A percentile compares a stretch with the other conserved stretches of the same genome.
Evolutionary conservation across 2,113 vertebrate genomes (phyloP).

Genomic region (Nyctereutes procyonoides): DNA sequence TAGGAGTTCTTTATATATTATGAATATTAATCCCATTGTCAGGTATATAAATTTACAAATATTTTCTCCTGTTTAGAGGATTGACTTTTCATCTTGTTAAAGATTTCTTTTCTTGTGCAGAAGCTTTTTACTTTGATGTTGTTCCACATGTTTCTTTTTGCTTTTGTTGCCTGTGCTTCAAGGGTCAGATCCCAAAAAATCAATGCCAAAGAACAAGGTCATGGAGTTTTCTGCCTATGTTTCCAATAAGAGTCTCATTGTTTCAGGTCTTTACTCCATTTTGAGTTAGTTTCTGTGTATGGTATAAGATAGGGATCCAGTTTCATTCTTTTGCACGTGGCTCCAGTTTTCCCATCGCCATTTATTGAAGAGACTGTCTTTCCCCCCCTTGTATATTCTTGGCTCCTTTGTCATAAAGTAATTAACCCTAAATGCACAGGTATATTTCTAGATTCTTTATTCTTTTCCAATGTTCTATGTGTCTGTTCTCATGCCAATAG

Average conservation of each 20-base stretch:
- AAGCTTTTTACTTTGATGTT: not conserved
- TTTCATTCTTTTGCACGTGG: not conserved
- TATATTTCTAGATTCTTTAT: not conserved
- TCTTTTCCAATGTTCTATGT: not conserved
- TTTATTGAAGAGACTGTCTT: not conserved
- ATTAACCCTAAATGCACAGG: not conserved
- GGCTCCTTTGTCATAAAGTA: not conserved
- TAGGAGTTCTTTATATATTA: not conserved
- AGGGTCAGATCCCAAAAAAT: not conserved
- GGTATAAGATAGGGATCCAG: not conserved
- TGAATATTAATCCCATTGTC: not conserved
- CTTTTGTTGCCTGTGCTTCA: not conserved
- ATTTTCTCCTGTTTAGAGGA: not conserved
- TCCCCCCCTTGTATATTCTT: not conserved
- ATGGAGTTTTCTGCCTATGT: not conserved
- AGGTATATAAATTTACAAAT: not conserved
- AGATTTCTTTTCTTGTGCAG: not conserved
- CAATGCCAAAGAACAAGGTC: not conserved
- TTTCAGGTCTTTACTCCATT: not conserved
- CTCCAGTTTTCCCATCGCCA: not conserved
- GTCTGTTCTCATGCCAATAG: not conserved
- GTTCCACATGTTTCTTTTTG: not conserved
- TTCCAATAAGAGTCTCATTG: not conserved
- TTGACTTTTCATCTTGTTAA: not conserved
- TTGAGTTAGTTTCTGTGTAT: not conserved